These are phyloP conservation scores for Hedychridium roseum DNA, from an alignment of 2,888 invertebrate genomes.

Conservation along the genomic window DNA sequence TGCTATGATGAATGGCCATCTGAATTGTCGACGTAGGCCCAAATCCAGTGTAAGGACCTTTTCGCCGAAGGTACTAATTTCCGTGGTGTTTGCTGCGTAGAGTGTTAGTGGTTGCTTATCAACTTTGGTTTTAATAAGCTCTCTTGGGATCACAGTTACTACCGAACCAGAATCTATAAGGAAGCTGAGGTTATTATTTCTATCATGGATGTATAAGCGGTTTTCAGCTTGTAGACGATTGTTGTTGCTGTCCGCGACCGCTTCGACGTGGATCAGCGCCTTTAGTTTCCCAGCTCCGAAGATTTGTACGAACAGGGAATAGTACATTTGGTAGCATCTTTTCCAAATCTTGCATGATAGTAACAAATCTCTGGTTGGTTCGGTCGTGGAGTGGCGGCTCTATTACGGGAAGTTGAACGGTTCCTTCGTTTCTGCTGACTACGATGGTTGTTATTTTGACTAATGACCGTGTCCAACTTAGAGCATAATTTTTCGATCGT, in stretches of 20 bases:
- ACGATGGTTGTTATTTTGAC: not conserved
- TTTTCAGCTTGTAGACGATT: too few relatives aligned
- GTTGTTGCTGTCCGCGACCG: too few relatives aligned
- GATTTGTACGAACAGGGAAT: not conserved
- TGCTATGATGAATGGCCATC: constrained; percentile 48
- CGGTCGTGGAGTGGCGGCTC: not conserved
- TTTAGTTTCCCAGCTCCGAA: not conserved
- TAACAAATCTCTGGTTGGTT: not conserved
- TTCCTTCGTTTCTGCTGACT: not conserved
- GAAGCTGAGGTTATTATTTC: constrained; percentile 2
- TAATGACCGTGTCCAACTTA: not conserved
- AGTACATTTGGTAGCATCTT: not conserved
- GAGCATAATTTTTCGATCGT: not conserved
- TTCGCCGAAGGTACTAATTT: constrained; percentile 46
- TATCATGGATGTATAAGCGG: not conserved
- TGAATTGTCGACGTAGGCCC: constrained; percentile 41
- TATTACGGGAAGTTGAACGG: not conserved
- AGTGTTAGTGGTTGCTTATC: constrained; percentile 34
- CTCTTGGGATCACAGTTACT: constrained; percentile 25
- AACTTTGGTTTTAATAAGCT: constrained; percentile 20
- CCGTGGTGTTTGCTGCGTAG: constrained; percentile 47
- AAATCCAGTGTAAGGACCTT: constrained; percentile 35
- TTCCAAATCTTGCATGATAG: constrained; percentile 2
- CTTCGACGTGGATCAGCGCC: not conserved
- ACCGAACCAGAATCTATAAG: constrained; percentile 32